Base-by-base conservation (phyloP, 1,140 invertebrate species). In the Eriosoma lanigerum region DNA sequence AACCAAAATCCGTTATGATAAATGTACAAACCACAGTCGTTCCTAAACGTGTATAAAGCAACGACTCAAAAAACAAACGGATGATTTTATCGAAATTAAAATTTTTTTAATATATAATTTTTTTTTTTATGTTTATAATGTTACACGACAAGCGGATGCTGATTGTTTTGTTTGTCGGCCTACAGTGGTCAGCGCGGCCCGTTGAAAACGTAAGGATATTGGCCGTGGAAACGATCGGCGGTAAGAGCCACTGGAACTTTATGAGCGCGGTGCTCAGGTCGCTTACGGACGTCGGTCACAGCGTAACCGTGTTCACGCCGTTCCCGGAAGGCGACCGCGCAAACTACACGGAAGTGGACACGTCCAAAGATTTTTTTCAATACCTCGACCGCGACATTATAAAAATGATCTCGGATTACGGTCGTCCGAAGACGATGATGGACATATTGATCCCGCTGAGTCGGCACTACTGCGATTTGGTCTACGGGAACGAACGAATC, bases 221-320 rank as follows among this genome's bases (percentile, higher is more conserved):
- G 1, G 73, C 73, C 13, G 17, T 76, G 19, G 73, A 58, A 0
- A n/a, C 52, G 13, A 2, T 76, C 4, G 17, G 54, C 2, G 50
- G 24, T 2, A 76, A 46, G 60, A 58, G 52, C 10, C 52, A 58
- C 58, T 76, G 73, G 73, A 76, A 76, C 58, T 76, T 76, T 32
- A 48, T 64, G 60, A 66, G 58, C 13, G 44, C 81, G 0, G 19
- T 81, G 3, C 48, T 81, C 4, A 60, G 26, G 21, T 50, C 44
- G 12, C 54, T 81, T 24, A 60, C 72, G 3, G 70, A 75, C 13
- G 17, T 6, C 3, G 70, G 81, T 6, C 70, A 81, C 21, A 32
- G 60, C 19, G 58, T 81, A 17, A 81, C 70, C 17, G 54, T 32
- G 13, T 64, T 81, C 24, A 81, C 68, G 4, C 66, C 81, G 9